Conservation (phyloP, 2,113 vertebrate species). For the Oxygymnocypris stewartii region DNA sequence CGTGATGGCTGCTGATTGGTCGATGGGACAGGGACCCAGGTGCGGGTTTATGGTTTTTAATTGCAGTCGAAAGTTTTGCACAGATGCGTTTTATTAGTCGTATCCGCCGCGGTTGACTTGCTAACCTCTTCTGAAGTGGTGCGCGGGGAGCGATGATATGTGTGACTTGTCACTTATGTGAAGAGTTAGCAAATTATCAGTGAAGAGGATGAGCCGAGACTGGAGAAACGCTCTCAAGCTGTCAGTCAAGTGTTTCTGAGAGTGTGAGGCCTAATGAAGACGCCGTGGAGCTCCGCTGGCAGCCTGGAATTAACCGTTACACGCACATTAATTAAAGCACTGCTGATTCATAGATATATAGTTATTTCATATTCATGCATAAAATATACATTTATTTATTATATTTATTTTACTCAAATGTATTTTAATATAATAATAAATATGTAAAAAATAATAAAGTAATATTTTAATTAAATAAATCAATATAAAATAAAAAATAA, state of each 20-base stretch:
- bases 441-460: too few species aligned
- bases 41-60: conserved; percentile 69
- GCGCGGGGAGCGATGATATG: not conserved
- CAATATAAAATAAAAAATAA: too few species aligned
- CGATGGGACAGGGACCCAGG: conserved; percentile 54
- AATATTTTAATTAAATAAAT: too few species aligned
- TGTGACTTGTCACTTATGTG: conserved; percentile 37
- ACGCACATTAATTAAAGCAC: conserved; percentile 2
- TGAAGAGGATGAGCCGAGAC: conserved; percentile 20
- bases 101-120: conserved; percentile 71
- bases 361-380: too few species aligned
- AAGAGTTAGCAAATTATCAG: conserved; percentile 44
- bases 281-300: not conserved
- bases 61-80: conserved; percentile 75
- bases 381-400: too few species aligned
- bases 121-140: conserved; percentile 28
- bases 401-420: too few species aligned
- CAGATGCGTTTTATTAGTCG: conserved; percentile 70
- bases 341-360: not conserved
- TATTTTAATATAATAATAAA: too few species aligned
- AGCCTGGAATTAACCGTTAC: conserved; percentile 14
- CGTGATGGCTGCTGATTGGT: conserved; percentile 44
- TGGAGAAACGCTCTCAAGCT: conserved; percentile 14
- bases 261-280: conserved; percentile 26
- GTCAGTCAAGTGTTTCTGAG: conserved; percentile 22